These are phyloP conservation scores for Cephus pygmeus DNA, from an alignment of 2,888 invertebrate species.

Conservation along the genomic window DNA sequence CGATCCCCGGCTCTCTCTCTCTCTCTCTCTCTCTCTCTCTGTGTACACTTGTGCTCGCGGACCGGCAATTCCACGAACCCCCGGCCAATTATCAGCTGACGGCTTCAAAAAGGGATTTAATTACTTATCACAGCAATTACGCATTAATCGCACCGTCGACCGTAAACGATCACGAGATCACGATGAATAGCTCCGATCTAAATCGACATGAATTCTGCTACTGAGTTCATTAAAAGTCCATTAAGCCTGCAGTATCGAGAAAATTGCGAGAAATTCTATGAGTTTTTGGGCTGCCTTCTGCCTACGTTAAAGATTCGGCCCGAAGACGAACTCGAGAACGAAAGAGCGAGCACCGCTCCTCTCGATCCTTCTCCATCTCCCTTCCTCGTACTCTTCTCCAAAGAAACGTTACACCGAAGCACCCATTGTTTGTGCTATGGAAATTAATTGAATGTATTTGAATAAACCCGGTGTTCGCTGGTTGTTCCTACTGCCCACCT, in stretches of 20 bases:
- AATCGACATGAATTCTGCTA: too few relatives aligned
- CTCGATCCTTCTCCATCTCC: background rate
- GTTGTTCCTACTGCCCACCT: conserved; percentile 57
- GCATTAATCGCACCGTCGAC: conserved; percentile 27
- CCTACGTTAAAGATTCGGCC: too few relatives aligned
- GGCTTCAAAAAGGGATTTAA: conserved; percentile 24
- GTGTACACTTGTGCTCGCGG: conserved; percentile 21
- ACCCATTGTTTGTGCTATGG: conserved; percentile 63
- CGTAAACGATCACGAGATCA: conserved; percentile 9
- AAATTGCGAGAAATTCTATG: too few relatives aligned
- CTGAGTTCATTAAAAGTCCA: too few relatives aligned
- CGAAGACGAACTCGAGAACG: too few relatives aligned
- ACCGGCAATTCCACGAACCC: conserved; percentile 25
- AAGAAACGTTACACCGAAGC: conserved; percentile 18
- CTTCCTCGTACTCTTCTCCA: background rate
- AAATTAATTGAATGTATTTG: conserved; percentile 65
- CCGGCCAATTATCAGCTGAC: conserved; percentile 35
- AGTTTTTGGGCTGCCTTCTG: too few relatives aligned
- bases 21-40: conserved; percentile 2
- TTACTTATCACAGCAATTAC: conserved; percentile 33
- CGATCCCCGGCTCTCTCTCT: conserved; percentile 30
- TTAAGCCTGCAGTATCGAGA: too few relatives aligned
- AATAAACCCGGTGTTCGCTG: conserved; percentile 61
- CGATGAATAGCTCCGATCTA: too few relatives aligned
- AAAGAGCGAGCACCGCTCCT: background rate